Conservation (phyloP, 2,888 invertebrate genomes). For the Adelphocoris suturalis region DNA sequence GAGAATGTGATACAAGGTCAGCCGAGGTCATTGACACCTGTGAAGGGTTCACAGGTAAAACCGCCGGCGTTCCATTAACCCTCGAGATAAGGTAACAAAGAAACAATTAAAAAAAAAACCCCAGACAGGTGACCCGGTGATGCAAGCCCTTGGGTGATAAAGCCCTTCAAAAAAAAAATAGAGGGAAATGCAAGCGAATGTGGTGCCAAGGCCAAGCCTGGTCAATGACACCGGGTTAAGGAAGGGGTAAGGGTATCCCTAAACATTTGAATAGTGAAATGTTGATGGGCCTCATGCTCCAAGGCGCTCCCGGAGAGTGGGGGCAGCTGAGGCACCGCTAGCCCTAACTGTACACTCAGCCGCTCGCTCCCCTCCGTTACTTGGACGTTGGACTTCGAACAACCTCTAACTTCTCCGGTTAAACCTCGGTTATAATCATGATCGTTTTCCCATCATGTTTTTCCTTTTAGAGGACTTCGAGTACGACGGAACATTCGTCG, state of each 20-base stretch:
- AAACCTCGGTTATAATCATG: constrained; percentile 12
- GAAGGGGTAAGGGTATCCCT: constrained; percentile 40
- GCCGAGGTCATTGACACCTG: constrained; percentile 53
- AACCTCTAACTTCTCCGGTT: background rate
- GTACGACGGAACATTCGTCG: constrained; percentile 75
- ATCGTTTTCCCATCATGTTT: constrained; percentile 69
- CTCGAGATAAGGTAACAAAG: background rate
- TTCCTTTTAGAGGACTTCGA: constrained; percentile 74
- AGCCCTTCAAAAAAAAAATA: background rate
- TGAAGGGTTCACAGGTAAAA: background rate
- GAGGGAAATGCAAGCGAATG: constrained; percentile 29
- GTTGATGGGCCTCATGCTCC: constrained; percentile 50
- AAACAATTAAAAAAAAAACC: background rate
- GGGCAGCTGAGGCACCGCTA: constrained; percentile 71
- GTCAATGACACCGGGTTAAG: constrained; percentile 56
- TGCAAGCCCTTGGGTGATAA: background rate
- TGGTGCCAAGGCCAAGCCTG: constrained; percentile 71
- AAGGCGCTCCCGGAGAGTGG: background rate
- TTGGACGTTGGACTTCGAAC: constrained; percentile 67
- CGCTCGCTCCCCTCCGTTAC: constrained; percentile 65
- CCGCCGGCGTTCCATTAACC: background rate
- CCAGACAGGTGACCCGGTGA: background rate
- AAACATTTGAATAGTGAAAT: constrained; percentile 70
- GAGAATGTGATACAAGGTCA: constrained; percentile 69
- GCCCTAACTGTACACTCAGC: constrained; percentile 71